Evolutionary conservation across 2,797 vertebrate genomes (phyloP).

Genomic region (Anguilla marmorata): DNA sequence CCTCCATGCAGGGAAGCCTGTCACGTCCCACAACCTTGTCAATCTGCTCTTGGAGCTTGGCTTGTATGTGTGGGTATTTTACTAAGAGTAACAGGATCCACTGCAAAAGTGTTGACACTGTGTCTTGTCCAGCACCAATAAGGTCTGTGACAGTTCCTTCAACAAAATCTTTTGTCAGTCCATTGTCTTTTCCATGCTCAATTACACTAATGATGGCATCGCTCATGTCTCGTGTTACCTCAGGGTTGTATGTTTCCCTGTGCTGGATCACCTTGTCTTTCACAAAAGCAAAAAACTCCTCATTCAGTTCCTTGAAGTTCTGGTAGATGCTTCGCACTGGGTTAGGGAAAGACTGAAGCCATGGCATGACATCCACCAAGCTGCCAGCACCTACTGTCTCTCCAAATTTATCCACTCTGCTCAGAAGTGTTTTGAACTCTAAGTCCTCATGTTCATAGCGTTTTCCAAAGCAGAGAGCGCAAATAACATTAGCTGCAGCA

Average conservation of each 20-base stretch:
- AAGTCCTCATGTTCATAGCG: constrained; percentile 74
- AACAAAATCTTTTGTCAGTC: constrained; percentile 63
- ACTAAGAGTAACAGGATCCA: constrained; percentile 77
- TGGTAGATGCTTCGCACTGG: constrained; percentile 72
- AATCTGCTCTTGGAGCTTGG: constrained; percentile 67
- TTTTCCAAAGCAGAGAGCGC: constrained; percentile 80
- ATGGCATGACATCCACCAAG: constrained; percentile 82
- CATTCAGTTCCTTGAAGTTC: constrained; percentile 73
- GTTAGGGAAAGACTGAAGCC: constrained; percentile 80
- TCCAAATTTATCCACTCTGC: constrained; percentile 68
- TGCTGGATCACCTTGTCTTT: constrained; percentile 70
- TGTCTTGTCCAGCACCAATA: constrained; percentile 77
- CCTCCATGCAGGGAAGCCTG: constrained; percentile 66
- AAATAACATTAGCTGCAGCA: constrained; percentile 79
- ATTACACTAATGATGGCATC: constrained; percentile 69
- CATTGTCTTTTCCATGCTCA: constrained; percentile 38
- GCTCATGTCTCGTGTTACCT: constrained; percentile 68
- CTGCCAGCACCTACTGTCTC: constrained; percentile 81
- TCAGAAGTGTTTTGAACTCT: constrained; percentile 75
- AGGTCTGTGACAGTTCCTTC: constrained; percentile 74
- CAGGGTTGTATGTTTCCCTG: constrained; percentile 65
- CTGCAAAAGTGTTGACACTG: constrained; percentile 71
- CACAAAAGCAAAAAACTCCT: constrained; percentile 75
- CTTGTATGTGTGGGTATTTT: constrained; percentile 69
- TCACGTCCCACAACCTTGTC: constrained; percentile 70